Evolutionary conservation across 1,140 invertebrate genomes (phyloP).

Genomic region (Lethrus apterus): DNA sequence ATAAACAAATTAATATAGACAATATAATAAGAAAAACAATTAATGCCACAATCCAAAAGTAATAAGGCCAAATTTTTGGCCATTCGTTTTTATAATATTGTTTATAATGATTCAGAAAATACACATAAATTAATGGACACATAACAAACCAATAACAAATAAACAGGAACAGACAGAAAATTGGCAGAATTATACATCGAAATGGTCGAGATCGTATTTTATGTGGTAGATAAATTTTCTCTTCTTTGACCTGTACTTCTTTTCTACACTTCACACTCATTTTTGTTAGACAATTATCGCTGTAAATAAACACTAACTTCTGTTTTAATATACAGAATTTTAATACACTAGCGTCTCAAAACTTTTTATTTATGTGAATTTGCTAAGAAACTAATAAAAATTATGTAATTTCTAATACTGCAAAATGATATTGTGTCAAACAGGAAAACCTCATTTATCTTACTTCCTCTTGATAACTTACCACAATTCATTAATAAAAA

Average conservation of each 20-base stretch:
- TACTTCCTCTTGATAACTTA: no score
- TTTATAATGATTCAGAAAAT: neutral
- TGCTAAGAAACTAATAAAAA: no score
- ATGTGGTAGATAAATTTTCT: slow-evolving; percentile 17
- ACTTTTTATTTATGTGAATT: no score
- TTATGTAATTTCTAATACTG: no score
- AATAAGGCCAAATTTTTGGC: slow-evolving; percentile 21
- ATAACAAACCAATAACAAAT: slow-evolving; percentile 41
- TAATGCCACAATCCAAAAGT: slow-evolving; percentile 36
- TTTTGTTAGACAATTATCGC: slow-evolving; percentile 2
- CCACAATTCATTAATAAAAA: no score
- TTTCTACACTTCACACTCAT: slow-evolving; percentile 4
- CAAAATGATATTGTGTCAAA: no score
- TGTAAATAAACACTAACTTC: no score
- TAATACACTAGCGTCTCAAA: no score
- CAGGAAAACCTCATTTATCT: no score
- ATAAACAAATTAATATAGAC: slow-evolving; percentile 27
- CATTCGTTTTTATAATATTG: slow-evolving; percentile 11
- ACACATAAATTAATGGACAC: slow-evolving; percentile 33
- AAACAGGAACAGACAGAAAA: slow-evolving; percentile 32
- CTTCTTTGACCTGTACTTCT: neutral
- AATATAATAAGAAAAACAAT: slow-evolving; percentile 37
- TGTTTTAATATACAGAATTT: no score
- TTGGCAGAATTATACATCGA: slow-evolving; percentile 24
- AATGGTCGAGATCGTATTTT: slow-evolving; percentile 25